Evolutionary conservation across 1,140 invertebrate species (phyloP).

Genomic region (Macrobrachium rosenbergii): DNA sequence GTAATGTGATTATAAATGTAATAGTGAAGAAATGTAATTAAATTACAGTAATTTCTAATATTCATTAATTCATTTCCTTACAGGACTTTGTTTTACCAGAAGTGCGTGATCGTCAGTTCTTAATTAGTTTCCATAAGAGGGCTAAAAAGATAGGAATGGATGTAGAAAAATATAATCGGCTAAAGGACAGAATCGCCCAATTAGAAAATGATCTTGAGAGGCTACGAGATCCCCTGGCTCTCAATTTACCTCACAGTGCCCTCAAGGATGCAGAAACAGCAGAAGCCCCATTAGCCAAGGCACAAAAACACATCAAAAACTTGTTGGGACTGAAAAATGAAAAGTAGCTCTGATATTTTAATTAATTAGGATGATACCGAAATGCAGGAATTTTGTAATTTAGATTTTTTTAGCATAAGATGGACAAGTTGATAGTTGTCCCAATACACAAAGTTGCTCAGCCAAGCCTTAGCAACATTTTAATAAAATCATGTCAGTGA

Average conservation of each 20-base stretch:
- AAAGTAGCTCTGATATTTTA: conserved; percentile 42
- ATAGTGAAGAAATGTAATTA: not conserved
- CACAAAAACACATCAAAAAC: conserved; percentile 44
- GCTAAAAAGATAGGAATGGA: conserved; percentile 89
- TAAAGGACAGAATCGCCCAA: conserved; percentile 82
- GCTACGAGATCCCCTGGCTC: conserved; percentile 76
- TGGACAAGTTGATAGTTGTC: conserved; percentile 38
- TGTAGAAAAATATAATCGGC: conserved; percentile 84
- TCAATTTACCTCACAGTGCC: conserved; percentile 50
- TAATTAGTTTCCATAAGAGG: conserved; percentile 88
- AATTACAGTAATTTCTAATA: not conserved
- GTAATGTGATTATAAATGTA: not conserved
- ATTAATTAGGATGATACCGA: conserved; percentile 11
- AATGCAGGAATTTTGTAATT: conserved; percentile 16
- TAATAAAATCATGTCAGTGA: not conserved
- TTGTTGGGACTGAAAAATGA: conserved; percentile 43
- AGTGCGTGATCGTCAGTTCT: conserved; percentile 88
- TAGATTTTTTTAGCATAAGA: conserved; percentile 14
- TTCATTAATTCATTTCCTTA: conserved; percentile 67
- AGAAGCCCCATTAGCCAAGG: conserved; percentile 47
- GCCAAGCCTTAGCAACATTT: conserved; percentile 23
- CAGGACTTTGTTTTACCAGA: conserved; percentile 95
- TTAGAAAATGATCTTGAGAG: conserved; percentile 83
- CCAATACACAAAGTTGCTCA: conserved; percentile 42
- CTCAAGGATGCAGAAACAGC: conserved; percentile 30